These are phyloP conservation scores for Sparidentex hasta DNA, from an alignment of 2,797 vertebrate species.

Conservation along the genomic window DNA sequence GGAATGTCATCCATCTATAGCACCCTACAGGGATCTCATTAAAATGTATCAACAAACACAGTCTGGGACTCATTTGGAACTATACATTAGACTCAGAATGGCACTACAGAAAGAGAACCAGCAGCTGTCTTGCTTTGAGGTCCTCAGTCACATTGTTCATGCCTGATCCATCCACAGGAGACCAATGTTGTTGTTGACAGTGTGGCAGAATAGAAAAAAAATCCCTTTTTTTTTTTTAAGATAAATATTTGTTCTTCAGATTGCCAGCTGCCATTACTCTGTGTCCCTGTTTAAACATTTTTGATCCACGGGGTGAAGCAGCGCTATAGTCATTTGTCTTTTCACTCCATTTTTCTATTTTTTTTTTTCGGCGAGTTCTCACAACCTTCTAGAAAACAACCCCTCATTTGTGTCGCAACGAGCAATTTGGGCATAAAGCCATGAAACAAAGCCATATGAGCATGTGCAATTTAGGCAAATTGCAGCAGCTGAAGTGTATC, in stretches of 20 bases:
- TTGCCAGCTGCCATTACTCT: background rate
- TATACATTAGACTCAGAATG: conserved; percentile 35
- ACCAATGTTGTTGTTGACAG: conserved; percentile 25
- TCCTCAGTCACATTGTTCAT: conserved; percentile 27
- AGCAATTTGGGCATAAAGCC: conserved; percentile 37
- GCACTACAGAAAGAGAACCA: conserved; percentile 26
- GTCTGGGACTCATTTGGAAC: conserved; percentile 52
- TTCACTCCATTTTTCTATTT: conserved; percentile 4
- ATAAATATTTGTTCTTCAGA: conserved; percentile 29
- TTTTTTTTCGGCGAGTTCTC: conserved; percentile 10
- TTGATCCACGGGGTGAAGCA: conserved; percentile 16
- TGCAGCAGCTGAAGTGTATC: conserved; percentile 39
- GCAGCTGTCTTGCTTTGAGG: conserved; percentile 30
- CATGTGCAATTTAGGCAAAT: conserved; percentile 49
- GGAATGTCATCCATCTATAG: conserved; percentile 57
- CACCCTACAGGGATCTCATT: conserved; percentile 64
- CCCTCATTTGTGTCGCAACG: conserved; percentile 44
- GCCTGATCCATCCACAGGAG: conserved; percentile 16
- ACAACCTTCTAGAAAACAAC: conserved; percentile 36
- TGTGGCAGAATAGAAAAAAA: conserved; percentile 2
- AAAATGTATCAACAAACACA: conserved; percentile 59
- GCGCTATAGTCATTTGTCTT: conserved; percentile 17
- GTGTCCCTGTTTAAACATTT: conserved; percentile 16
- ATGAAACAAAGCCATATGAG: conserved; percentile 39
- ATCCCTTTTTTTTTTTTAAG: background rate